Conservation (phyloP, 37 sponge, comb jelly and placozoan species). For the Ianthella basta region DNA sequence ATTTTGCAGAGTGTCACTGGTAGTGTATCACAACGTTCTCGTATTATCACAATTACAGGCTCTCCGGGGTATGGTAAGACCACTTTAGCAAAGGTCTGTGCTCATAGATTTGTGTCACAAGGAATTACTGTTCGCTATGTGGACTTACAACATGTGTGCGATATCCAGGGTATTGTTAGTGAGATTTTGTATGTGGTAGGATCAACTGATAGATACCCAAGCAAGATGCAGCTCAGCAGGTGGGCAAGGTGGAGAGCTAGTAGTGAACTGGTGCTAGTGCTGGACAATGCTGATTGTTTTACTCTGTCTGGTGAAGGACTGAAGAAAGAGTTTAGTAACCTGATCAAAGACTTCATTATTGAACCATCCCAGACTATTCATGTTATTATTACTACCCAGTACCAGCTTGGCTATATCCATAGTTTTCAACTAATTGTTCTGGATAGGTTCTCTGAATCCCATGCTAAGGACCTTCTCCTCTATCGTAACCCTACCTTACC, state of each 20-base stretch:
- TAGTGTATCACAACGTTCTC: background rate
- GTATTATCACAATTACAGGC: too few species aligned
- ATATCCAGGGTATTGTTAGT: background rate
- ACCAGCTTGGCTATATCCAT: background rate
- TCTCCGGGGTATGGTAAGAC: too few species aligned
- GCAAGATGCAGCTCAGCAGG: background rate
- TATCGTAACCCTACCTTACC: too few species aligned
- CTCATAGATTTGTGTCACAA: background rate
- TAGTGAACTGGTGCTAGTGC: too few species aligned
- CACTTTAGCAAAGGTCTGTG: too few species aligned
- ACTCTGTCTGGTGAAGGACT: too few species aligned
- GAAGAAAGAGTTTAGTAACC: too few species aligned
- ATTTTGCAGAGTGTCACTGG: background rate
- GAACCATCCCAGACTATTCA: background rate
- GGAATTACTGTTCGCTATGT: background rate
- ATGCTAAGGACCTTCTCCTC: too few species aligned
- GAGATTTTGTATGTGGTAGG: background rate
- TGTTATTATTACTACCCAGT: slow-evolving; percentile 5
- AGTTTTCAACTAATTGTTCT: too few species aligned
- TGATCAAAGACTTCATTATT: too few species aligned
- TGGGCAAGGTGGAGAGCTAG: background rate
- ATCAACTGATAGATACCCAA: background rate
- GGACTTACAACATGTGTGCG: background rate
- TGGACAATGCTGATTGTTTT: too few species aligned
- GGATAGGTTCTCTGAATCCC: too few species aligned